Percentiles rank a stretch among this genome's conserved stretches.
phyloP scores from a whole-genome alignment of 2,113 vertebrate genomes.

The Trogon melanurus region DNA sequence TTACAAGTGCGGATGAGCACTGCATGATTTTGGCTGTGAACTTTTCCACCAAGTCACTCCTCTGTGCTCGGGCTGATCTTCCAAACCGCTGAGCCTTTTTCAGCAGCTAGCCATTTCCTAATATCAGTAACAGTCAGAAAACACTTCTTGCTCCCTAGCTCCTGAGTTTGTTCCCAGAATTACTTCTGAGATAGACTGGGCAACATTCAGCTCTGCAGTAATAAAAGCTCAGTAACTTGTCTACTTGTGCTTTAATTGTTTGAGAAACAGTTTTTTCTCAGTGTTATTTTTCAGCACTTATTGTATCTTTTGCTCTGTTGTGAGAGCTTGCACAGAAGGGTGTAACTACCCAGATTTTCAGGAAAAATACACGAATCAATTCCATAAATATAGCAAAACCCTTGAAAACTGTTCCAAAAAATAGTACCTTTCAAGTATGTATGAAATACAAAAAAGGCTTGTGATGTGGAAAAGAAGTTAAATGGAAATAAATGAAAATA shows the following conservation, averaged over 20 bases:
- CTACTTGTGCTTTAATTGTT: background rate
- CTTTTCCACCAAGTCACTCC: background rate
- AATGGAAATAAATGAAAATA: background rate
- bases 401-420: conserved; percentile 6
- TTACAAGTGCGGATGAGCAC: background rate
- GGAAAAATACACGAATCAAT: background rate
- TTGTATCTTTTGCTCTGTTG: background rate
- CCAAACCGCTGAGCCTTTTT: background rate
- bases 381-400: background rate
- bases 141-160: background rate
- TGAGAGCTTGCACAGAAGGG: background rate
- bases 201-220: background rate
- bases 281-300: background rate
- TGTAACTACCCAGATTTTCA: background rate
- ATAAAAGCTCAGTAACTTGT: background rate
- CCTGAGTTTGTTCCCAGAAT: background rate
- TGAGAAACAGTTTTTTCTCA: background rate
- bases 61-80: background rate
- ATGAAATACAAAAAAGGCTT: background rate
- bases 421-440: background rate
- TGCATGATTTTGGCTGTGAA: background rate
- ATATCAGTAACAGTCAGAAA: background rate
- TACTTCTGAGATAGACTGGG: background rate
- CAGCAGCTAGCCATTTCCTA: conserved; percentile 3
- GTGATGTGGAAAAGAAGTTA: background rate